These are phyloP conservation scores for Apogon talboti DNA, from an alignment of 2,797 vertebrate species.

Conservation along the genomic window DNA sequence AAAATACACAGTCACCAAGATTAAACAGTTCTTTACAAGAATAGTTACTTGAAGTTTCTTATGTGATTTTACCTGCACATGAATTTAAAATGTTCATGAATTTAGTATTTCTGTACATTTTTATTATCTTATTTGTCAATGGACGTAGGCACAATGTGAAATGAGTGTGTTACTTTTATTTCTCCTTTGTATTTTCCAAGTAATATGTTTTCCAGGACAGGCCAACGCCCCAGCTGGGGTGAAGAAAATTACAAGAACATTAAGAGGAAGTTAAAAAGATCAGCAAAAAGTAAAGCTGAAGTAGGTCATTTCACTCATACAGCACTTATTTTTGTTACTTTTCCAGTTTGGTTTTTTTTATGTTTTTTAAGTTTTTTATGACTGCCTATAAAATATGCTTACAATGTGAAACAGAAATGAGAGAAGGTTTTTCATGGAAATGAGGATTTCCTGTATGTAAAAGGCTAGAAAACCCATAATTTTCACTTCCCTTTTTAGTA, in stretches of 20 bases:
- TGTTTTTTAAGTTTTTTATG: too few species aligned
- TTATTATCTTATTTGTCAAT: neutral
- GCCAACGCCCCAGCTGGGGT: neutral
- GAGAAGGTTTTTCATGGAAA: neutral
- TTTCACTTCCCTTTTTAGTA: constrained; percentile 62
- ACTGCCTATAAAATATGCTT: neutral
- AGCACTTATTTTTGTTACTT: too few species aligned
- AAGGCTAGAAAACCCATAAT: neutral
- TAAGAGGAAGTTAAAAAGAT: neutral
- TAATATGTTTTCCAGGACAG: neutral
- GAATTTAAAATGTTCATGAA: neutral
- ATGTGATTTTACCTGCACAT: neutral
- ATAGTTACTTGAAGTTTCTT: neutral
- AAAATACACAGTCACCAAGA: neutral
- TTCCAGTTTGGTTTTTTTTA: too few species aligned
- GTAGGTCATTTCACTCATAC: too few species aligned
- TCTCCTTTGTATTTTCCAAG: constrained; percentile 5
- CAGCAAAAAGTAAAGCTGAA: neutral
- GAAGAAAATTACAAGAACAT: neutral
- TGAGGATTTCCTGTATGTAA: constrained; percentile 27
- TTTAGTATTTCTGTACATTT: neutral
- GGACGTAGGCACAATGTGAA: neutral
- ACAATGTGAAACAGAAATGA: neutral
- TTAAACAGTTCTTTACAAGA: neutral
- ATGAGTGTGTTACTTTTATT: constrained; percentile 14